Evolutionary conservation across 2,113 vertebrate genomes (phyloP), one percentile per base, ranked within the genome.

Genomic region (Oceanodroma tethys): DNA sequence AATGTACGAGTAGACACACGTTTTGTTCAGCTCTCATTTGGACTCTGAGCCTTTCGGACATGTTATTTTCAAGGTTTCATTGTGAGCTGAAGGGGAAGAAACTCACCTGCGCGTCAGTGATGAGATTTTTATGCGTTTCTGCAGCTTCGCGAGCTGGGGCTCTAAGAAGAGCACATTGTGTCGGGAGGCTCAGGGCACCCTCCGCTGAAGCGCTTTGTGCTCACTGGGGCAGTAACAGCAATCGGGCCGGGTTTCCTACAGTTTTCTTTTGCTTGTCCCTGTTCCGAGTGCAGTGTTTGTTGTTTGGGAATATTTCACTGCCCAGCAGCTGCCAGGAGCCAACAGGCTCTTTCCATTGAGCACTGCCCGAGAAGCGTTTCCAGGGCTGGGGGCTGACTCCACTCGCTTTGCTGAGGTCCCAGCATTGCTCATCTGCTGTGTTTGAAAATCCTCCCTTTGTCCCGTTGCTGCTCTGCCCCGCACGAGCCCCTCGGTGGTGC

Each of bases 311-410:
- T 13, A 4, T 78, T 60, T 62, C 16, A 2, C 20, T 88, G 20
- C 45, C 68, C 65, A 20, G 72, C 63, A 84, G 85, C 81, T 66
- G 65, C 74, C 73, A 23, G 85, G 52, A 82, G 20, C 70, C 86
- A 30, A 4, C 3, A 9, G 48, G 48, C 36, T 86, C 18, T 8
- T 75, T 34, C 13, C 40, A 8, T 5, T 7, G 26, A 56, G 50
- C 0, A 0, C 21, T 20, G 70, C 45, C 36, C 0, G 4, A 7
- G 74, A 15, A 66, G 66, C 0, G 0, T 42, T 82, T 50, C 42
- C 67, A 27, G 66, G 17, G 7, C 29, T 13, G 45, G 47, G 66
- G 45, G 27, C 12, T 25, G 60, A 29, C 22, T 12, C 5, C 5
- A 1, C 14, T 85, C 3, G 0, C 34, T 42, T 27, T 30, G n/a